Conservation (phyloP, 2,888 invertebrate species). For the Tetanocera ferruginea region DNA sequence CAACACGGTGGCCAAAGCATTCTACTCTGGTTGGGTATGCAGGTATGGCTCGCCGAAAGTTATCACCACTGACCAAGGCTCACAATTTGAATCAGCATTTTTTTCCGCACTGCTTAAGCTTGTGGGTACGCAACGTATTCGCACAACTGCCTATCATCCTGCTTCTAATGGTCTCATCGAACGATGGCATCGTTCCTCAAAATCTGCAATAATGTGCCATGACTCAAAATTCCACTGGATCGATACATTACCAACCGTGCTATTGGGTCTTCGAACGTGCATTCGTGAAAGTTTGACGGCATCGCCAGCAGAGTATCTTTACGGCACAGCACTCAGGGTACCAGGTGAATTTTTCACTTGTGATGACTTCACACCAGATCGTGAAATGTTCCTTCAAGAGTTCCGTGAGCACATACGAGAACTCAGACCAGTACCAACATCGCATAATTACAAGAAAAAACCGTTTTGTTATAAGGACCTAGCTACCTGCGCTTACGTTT, state of each 20-base stretch:
- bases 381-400: constrained; percentile 12
- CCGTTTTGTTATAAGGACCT: constrained; percentile 40
- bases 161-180: constrained; percentile 42
- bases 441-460: constrained; percentile 40
- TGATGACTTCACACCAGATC: constrained; percentile 5
- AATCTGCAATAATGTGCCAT: constrained; percentile 39
- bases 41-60: constrained; percentile 39
- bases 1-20: constrained; percentile 35
- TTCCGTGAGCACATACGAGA: constrained; percentile 26
- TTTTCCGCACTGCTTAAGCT: constrained; percentile 33
- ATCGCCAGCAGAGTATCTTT: constrained; percentile 36
- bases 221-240: constrained; percentile 27
- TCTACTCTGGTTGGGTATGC: constrained; percentile 37
- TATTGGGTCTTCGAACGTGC: constrained; percentile 11
- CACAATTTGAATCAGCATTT: constrained; percentile 41
- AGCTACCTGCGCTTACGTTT: constrained; percentile 22
- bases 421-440: constrained; percentile 34
- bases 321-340: constrained; percentile 26
- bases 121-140: constrained; percentile 12
- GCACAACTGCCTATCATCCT: constrained; percentile 41
- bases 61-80: constrained; percentile 41
- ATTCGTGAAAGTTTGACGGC: constrained; percentile 4
- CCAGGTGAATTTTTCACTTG: constrained; percentile 33
- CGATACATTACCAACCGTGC: constrained; percentile 31
- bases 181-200: constrained; percentile 38